phyloP scores from a whole-genome alignment of 2,888 invertebrate genomes.

The Cerceris rybyensis region DNA sequence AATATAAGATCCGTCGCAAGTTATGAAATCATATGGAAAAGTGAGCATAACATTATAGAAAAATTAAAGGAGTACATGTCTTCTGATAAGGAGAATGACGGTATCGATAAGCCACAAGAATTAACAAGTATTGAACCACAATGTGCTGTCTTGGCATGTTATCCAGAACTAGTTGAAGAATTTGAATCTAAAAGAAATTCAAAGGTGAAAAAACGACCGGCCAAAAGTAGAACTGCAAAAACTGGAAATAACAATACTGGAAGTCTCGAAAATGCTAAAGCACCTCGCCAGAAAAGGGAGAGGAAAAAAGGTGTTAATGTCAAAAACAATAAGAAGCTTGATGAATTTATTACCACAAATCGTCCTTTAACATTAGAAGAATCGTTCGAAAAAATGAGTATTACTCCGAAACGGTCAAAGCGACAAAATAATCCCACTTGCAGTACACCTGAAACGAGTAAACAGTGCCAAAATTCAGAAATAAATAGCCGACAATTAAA shows the following conservation, averaged over 20 bases:
- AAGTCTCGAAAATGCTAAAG: neutral
- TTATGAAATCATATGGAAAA: slow-evolving; percentile 89
- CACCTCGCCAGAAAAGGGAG: slow-evolving; percentile 4
- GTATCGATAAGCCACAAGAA: slow-evolving; percentile 71
- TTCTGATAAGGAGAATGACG: slow-evolving; percentile 59
- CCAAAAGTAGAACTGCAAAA: slow-evolving; percentile 66
- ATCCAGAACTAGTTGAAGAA: slow-evolving; percentile 85
- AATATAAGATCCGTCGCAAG: slow-evolving; percentile 85
- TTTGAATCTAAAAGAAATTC: slow-evolving; percentile 85
- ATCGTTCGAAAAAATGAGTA: slow-evolving; percentile 71
- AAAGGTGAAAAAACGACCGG: slow-evolving; percentile 72
- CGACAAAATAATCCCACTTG: neutral
- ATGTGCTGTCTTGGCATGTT: slow-evolving; percentile 85
- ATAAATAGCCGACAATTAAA: slow-evolving; percentile 27
- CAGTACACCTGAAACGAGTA: neutral
- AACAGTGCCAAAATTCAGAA: neutral
- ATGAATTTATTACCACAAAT: slow-evolving; percentile 67
- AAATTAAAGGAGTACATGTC: slow-evolving; percentile 81
- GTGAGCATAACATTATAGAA: slow-evolving; percentile 84
- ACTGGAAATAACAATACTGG: slow-evolving; percentile 36
- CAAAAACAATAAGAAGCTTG: slow-evolving; percentile 54
- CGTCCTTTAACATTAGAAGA: slow-evolving; percentile 68
- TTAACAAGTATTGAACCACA: slow-evolving; percentile 88
- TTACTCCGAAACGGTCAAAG: slow-evolving; percentile 79
- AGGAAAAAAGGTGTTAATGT: slow-evolving; percentile 28